Percentiles rank a stretch among this genome's conserved stretches.
phyloP scores from a whole-genome alignment of 2,113 vertebrate species.

The Misgurnus mizolepis region DNA sequence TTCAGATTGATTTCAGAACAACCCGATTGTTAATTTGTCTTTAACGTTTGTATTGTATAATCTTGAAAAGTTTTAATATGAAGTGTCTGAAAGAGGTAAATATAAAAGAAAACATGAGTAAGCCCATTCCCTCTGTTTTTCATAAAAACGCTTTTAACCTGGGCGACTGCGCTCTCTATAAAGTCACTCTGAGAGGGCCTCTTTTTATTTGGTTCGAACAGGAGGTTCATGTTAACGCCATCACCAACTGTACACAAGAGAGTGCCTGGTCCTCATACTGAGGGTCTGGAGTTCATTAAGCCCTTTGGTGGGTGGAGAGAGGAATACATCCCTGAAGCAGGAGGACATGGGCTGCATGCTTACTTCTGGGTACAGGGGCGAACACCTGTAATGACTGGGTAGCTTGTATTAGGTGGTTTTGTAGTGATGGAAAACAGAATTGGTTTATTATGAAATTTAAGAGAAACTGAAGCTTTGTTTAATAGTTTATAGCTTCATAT shows the following conservation, averaged over 20 bases:
- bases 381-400: constrained; percentile 34
- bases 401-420: not conserved
- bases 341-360: not conserved
- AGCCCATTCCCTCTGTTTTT: constrained; percentile 23
- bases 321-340: constrained; percentile 6
- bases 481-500: constrained; percentile 10
- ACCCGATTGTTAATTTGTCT: not conserved
- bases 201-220: constrained; percentile 64
- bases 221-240: constrained; percentile 61
- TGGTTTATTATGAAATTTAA: constrained; percentile 14
- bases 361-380: not conserved
- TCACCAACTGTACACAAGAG: constrained; percentile 56
- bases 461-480: not conserved
- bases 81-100: constrained; percentile 30
- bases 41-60: constrained; percentile 4
- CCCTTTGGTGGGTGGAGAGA: constrained; percentile 30
- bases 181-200: constrained; percentile 43
- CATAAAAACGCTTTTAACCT: constrained; percentile 30
- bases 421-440: constrained; percentile 1
- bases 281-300: constrained; percentile 57
- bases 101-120: constrained; percentile 40
- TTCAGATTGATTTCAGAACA: not conserved
- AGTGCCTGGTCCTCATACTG: constrained; percentile 44
- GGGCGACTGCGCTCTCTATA: constrained; percentile 41
- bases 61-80: not conserved